These are phyloP conservation scores for Temnothorax rugatulus DNA, from an alignment of 2,888 invertebrate species.

Conservation along the genomic window DNA sequence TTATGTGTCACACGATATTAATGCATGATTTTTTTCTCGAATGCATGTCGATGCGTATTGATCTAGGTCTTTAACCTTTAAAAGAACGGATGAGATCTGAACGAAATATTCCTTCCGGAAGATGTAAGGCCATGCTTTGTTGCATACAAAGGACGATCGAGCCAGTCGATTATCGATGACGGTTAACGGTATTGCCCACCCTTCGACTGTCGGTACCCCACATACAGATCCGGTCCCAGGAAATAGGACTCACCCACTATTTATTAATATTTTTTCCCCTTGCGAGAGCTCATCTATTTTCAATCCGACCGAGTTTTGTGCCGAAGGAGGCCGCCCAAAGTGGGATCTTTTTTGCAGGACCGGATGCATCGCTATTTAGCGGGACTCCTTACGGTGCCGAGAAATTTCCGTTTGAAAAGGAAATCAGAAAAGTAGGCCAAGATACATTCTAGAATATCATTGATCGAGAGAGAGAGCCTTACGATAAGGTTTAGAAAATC, in stretches of 20 bases:
- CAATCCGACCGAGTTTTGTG: slow-evolving; percentile 63
- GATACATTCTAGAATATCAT: slow-evolving; percentile 28
- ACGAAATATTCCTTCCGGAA: slow-evolving; percentile 36
- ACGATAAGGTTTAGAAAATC: background rate
- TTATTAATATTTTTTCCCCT: slow-evolving; percentile 73
- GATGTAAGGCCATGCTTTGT: slow-evolving; percentile 62
- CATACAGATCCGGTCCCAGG: slow-evolving; percentile 66
- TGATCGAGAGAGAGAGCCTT: background rate
- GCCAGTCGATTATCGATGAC: slow-evolving; percentile 71
- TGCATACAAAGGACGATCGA: slow-evolving; percentile 63
- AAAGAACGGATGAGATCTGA: slow-evolving; percentile 22
- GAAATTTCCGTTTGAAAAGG: slow-evolving; percentile 62
- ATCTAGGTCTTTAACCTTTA: slow-evolving; percentile 19
- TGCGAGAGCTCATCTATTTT: slow-evolving; percentile 24
- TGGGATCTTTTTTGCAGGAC: slow-evolving; percentile 63
- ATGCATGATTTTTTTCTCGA: background rate
- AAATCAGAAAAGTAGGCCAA: slow-evolving; percentile 62
- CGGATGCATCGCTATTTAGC: slow-evolving; percentile 73
- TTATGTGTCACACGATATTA: background rate
- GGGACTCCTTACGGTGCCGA: slow-evolving; percentile 71
- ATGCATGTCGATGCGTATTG: background rate
- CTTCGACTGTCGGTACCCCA: slow-evolving; percentile 61
- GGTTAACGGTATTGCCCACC: slow-evolving; percentile 70
- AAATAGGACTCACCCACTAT: slow-evolving; percentile 64
- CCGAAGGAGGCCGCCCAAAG: slow-evolving; percentile 36